Conservation (phyloP, 2,888 invertebrate genomes). For the Tigriopus californicus region DNA sequence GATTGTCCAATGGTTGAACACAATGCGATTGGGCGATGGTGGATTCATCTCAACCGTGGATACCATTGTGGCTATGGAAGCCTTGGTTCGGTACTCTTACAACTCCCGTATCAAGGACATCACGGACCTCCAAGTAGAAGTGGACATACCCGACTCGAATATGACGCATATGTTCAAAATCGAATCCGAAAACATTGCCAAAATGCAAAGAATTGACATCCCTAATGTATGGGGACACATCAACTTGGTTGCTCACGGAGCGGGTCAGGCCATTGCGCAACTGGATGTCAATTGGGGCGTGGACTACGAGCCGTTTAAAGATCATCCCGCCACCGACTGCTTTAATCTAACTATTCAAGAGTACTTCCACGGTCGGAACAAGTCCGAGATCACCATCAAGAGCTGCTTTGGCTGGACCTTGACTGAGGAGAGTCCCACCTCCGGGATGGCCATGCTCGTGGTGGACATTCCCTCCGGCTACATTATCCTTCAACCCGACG, state of each 20-base stretch:
- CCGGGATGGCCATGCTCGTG: constrained; percentile 30
- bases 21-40: constrained; percentile 23
- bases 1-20: constrained; percentile 24
- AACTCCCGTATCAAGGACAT: constrained; percentile 23
- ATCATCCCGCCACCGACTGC: constrained; percentile 25
- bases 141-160: constrained; percentile 26
- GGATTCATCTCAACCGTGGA: constrained; percentile 26
- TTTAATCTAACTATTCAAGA: constrained; percentile 32
- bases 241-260: constrained; percentile 27
- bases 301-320: constrained; percentile 22
- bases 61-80: constrained; percentile 30
- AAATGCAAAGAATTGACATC: constrained; percentile 21
- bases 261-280: constrained; percentile 31
- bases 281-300: constrained; percentile 25
- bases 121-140: constrained; percentile 23
- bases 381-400: constrained; percentile 26
- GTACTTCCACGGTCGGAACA: constrained; percentile 26
- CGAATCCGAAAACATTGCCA: constrained; percentile 15
- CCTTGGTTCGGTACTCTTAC: constrained; percentile 26
- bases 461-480: constrained; percentile 32
- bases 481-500: constrained; percentile 30
- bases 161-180: constrained; percentile 17
- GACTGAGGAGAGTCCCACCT: constrained; percentile 24
- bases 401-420: constrained; percentile 28
- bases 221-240: constrained; percentile 29